Evolutionary conservation across 2,888 invertebrate species (phyloP), one percentile per base, ranked within the genome.

Genomic region (Conus canariensis): DNA sequence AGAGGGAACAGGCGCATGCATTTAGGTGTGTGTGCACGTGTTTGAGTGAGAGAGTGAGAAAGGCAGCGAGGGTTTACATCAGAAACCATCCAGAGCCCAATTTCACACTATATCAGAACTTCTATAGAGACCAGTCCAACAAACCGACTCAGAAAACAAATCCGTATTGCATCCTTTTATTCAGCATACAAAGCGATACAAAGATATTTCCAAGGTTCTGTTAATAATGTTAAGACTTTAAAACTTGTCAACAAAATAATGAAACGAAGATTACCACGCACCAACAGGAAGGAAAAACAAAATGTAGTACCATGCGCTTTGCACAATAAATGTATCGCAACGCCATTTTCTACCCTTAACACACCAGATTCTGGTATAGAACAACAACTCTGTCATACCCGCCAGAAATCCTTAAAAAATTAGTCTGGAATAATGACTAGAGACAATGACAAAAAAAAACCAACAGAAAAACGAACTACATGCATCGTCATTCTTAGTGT

Each of bases 291-390:
- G n/a, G 6, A 74, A 74, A n/a, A 70, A 70, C 8, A 22, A n/a
- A 74, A n/a, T 74, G n/a, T 10, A n/a, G n/a, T n/a, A 22, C 45
- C 45, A 45, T 4, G 4, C 45, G 45, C 45, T 45, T 45, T 45
- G 9, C n/a, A 74, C 74, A 74, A 74, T n/a, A 74, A n/a, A 74
- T n/a, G n/a, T n/a, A 74, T 74, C n/a, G 74, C 74, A 74, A n/a
- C 74, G 16, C 1, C 10, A 64, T 64, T 64, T 16, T 14, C 60
- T 64, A 64, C 4, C 16, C 60, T 64, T 14, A 64, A 16, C 16
- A 64, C 16, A 64, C 60, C 60, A 64, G 60, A 64, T 14, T 16
- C 60, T 64, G 60, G 60, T 64, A 64, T 16, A 45, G 45, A 45
- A 3, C 45, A 30, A 30, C 30, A 45, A 4, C 45, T 45, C 45